Base-by-base conservation (phyloP, 2,888 invertebrate genomes). In the Elegia similella region DNA sequence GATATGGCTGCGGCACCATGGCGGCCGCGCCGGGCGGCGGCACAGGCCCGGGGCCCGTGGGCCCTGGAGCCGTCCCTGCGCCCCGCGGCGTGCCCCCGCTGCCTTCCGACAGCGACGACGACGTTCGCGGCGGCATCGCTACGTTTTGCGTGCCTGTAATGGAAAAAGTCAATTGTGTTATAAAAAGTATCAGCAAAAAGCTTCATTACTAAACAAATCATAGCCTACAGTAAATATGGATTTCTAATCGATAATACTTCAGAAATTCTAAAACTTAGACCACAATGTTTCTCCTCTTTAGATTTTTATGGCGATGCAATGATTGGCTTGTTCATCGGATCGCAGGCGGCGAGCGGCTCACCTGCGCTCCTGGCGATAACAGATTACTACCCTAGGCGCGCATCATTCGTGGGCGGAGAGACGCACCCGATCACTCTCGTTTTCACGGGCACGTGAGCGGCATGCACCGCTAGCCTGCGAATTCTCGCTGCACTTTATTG, bases 41-140 rank as follows among this genome's bases (percentile, higher is more conserved):
- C 64, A 80, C 67, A 64, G 80, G 79, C 67, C 82, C 73, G 59
- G 81, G 77, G 50, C 50, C 50, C 56, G 76, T 70, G 82, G 78
- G 58, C 74, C 76, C 58, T 76, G 77, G 55, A 75, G 68, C 62
- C 84, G 82, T 70, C 75, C 76, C 72, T 82, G 82, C 69, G 81
- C 80, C 65, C 87, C 56, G 56, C 56, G 56, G 47, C 23, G 47
- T 48, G 56, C 56, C 56, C 42, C 56, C 92, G 81, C 86, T 86
- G 89, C 92, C 93, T 86, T 86, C 92, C 68, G 89, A 86, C 92
- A 95, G 84, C 92, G 94, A 92, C 87, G 98, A 98, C 78, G 98
- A 96, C 87, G 98, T 98, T 84, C 98, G 95, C 84, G 97, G 97
- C 86, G 98, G 98, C 96, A 98, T 98, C 92, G 97, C 96, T 95